A percentile compares a stretch with the other conserved stretches of the same genome.
Conservation (phyloP, 2,797 vertebrate genomes). For the Melanotaenia nigrans region DNA sequence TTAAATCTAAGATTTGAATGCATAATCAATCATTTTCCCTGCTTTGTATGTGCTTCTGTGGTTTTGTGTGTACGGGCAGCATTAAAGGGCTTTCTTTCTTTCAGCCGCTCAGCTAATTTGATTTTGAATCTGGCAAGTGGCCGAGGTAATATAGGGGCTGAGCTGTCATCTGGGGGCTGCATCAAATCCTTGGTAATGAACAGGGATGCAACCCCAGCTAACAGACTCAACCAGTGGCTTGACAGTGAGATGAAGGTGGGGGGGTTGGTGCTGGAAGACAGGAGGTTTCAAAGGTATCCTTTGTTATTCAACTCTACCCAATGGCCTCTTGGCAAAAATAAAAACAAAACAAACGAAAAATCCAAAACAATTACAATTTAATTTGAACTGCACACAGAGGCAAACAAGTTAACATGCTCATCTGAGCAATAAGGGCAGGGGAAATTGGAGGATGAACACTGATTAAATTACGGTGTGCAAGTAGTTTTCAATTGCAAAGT, state of each 20-base stretch:
- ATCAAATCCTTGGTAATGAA: conserved; percentile 59
- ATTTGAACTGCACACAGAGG: conserved; percentile 47
- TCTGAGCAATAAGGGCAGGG: conserved; percentile 48
- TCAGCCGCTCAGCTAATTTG: conserved; percentile 69
- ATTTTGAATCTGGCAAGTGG: conserved; percentile 69
- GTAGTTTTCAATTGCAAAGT: conserved; percentile 40
- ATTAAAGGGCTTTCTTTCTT: conserved; percentile 65
- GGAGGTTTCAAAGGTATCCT: conserved; percentile 2
- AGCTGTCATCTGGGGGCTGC: conserved; percentile 56
- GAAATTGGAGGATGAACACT: conserved; percentile 61
- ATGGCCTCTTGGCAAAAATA: conserved; percentile 31
- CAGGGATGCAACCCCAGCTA: conserved; percentile 34
- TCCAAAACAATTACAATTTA: conserved; percentile 60
- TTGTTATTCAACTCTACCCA: conserved; percentile 43
- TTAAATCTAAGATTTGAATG: conserved; percentile 38
- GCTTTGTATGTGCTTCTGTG: conserved; percentile 15
- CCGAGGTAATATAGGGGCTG: conserved; percentile 54
- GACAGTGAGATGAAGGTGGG: background rate
- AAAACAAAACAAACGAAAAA: background rate
- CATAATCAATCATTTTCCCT: conserved; percentile 33
- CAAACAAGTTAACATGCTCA: conserved; percentile 54
- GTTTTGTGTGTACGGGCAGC: conserved; percentile 15
- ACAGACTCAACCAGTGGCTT: conserved; percentile 18
- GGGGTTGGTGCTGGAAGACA: background rate
- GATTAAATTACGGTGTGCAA: conserved; percentile 54